phyloP scores from a whole-genome alignment of 1,140 invertebrate species.

The Drosophila bipectinata region DNA sequence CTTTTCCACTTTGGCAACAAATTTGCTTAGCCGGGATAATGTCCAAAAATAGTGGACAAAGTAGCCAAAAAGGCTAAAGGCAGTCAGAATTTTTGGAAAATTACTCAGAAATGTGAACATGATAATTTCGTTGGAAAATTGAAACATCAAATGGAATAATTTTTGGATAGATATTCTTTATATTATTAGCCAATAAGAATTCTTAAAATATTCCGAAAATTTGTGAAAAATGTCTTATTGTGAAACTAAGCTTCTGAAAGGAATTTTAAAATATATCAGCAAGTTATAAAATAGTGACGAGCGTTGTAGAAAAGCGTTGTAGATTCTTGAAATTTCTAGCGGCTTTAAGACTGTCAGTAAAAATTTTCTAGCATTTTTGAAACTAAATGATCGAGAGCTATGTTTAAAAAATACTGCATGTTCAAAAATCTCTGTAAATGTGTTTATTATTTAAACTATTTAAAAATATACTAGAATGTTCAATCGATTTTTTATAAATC shows the following conservation, averaged over 20 bases:
- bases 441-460: not conserved
- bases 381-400: too few species aligned
- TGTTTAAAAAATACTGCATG: too few species aligned
- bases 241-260: too few species aligned
- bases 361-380: too few species aligned
- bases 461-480: not conserved
- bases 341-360: too few species aligned
- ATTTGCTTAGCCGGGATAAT: conserved; percentile 21
- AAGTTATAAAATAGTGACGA: too few species aligned
- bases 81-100: not conserved
- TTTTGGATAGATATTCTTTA: too few species aligned
- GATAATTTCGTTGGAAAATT: not conserved
- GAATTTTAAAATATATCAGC: not conserved
- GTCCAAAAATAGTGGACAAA: conserved; percentile 1
- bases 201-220: not conserved
- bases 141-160: not conserved
- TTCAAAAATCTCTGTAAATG: too few species aligned
- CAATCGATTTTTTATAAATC: too few species aligned
- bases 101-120: not conserved
- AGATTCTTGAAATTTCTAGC: too few species aligned
- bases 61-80: conserved; percentile 9
- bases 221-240: too few species aligned
- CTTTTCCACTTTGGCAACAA: conserved; percentile 29
- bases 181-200: not conserved
- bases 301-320: too few species aligned